These are phyloP conservation scores for Drosophila setifemur DNA, from an alignment of 1,140 invertebrate genomes.

Conservation along the genomic window DNA sequence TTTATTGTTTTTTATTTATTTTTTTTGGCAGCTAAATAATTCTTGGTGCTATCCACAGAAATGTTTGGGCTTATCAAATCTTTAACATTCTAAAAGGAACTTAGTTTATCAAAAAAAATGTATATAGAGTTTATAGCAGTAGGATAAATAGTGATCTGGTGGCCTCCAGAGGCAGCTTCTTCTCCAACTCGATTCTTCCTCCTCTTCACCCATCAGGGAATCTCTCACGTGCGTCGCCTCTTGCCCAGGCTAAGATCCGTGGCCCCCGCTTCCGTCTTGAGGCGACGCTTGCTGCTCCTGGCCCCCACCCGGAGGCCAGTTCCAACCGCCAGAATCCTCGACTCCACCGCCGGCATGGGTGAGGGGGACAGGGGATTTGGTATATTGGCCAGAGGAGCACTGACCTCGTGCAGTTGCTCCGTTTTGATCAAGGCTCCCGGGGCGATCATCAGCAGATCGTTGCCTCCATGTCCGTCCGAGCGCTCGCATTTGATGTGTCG, in stretches of 20 bases:
- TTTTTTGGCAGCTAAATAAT: too few species aligned
- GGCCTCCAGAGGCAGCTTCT: too few species aligned
- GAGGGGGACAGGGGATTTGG: not conserved
- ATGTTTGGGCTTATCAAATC: too few species aligned
- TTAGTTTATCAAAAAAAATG: too few species aligned
- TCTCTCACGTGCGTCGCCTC: constrained; percentile 16
- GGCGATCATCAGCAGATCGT: constrained; percentile 66
- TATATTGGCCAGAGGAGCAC: not conserved
- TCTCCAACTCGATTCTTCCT: too few species aligned
- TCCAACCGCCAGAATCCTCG: not conserved
- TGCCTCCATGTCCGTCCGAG: constrained; percentile 27
- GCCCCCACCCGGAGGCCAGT: not conserved
- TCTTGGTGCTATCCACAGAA: too few species aligned
- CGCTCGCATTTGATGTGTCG: constrained; percentile 63
- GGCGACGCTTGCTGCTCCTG: constrained; percentile 25
- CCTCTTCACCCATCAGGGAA: too few species aligned
- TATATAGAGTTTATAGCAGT: too few species aligned
- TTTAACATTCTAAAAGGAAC: too few species aligned
- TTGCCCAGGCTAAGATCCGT: constrained; percentile 38
- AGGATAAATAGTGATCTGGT: too few species aligned
- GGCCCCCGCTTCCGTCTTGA: constrained; percentile 24
- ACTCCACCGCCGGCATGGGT: not conserved
- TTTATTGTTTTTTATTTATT: too few species aligned
- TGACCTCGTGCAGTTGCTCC: constrained; percentile 20
- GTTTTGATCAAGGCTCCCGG: constrained; percentile 46